Conservation (phyloP, 2,797 vertebrate genomes). For the Crenuchus spilurus region DNA sequence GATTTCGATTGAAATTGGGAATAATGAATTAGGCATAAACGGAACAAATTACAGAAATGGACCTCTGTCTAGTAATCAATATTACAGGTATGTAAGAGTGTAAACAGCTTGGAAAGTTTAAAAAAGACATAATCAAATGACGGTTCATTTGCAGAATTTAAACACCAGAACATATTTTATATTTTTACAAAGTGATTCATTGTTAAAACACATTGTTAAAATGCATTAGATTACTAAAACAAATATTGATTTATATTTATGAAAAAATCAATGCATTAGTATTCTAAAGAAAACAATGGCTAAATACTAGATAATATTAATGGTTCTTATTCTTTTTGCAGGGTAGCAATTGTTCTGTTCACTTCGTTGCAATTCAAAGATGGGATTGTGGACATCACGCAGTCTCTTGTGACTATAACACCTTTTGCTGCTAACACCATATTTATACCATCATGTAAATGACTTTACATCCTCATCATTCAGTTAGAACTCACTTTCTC, state of each 20-base stretch:
- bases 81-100: constrained; percentile 69
- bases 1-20: constrained; percentile 52
- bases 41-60: constrained; percentile 61
- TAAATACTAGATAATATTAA: not conserved
- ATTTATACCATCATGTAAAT: constrained; percentile 48
- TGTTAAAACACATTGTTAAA: no score
- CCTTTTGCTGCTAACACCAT: not conserved
- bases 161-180: no score
- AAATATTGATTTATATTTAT: no score
- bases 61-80: constrained; percentile 17
- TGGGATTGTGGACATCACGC: fast-evolving
- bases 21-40: not conserved
- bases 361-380: constrained; percentile 32
- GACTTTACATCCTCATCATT: not conserved
- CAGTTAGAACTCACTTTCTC: not conserved
- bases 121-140: not conserved
- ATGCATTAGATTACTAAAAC: no score
- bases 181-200: no score
- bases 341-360: constrained; percentile 68
- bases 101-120: not conserved
- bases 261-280: no score
- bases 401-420: constrained; percentile 50
- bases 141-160: not conserved
- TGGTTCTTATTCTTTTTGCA: constrained; percentile 50
- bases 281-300: not conserved